Conservation (phyloP, 2,113 vertebrate genomes). For the Symphodus melops region DNA sequence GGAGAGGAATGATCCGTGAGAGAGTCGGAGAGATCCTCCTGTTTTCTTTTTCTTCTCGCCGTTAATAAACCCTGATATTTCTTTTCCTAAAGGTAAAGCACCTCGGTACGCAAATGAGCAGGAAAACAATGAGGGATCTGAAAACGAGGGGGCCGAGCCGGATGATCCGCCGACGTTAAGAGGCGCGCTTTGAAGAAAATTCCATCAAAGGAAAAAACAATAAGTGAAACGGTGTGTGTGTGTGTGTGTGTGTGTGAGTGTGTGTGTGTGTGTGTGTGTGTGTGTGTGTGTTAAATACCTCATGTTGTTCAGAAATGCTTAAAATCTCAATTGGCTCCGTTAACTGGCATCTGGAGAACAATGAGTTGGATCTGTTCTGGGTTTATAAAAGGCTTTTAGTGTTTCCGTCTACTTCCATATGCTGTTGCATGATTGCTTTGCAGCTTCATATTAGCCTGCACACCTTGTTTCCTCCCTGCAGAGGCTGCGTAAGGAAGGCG, state of each 20-base stretch:
- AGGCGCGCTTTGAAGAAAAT: slow-evolving; percentile 75
- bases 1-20: slow-evolving; percentile 56
- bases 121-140: slow-evolving; percentile 35
- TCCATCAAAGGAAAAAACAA: slow-evolving; percentile 80
- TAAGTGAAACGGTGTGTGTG: slow-evolving; percentile 54
- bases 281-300: slow-evolving; percentile 70
- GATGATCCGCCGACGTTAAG: slow-evolving; percentile 74
- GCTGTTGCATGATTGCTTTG: slow-evolving; percentile 58
- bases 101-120: slow-evolving; percentile 66
- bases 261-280: no score
- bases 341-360: slow-evolving; percentile 79
- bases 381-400: slow-evolving; percentile 71
- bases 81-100: slow-evolving; percentile 76
- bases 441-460: slow-evolving; percentile 52
- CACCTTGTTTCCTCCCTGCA: slow-evolving; percentile 63
- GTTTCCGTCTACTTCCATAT: slow-evolving; percentile 64
- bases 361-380: slow-evolving; percentile 67
- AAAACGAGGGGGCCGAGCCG: slow-evolving; percentile 73
- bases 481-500: neutral
- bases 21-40: slow-evolving; percentile 52
- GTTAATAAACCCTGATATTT: slow-evolving; percentile 77
- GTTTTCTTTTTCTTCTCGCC: slow-evolving; percentile 38
- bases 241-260: no score
- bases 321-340: slow-evolving; percentile 76
- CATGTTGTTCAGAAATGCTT: slow-evolving; percentile 73